A percentile compares a stretch with the other conserved stretches of the same genome.
phyloP scores from a whole-genome alignment of 2,113 vertebrate species.

The Tragelaphus imberbis region DNA sequence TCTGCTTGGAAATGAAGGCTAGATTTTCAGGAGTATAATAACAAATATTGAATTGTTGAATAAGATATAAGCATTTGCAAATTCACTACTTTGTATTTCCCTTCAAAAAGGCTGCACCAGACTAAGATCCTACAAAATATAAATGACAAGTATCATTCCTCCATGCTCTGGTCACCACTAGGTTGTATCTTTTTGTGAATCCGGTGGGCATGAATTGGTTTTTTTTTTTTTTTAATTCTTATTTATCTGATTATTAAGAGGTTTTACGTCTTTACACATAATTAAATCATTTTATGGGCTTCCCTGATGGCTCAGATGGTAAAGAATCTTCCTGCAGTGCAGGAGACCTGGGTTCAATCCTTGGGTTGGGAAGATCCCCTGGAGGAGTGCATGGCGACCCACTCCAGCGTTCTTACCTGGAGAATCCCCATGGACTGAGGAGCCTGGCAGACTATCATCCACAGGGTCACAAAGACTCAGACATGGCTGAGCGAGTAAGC shows the following conservation, averaged over 20 bases:
- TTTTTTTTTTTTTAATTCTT: not conserved
- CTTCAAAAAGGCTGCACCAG: not conserved
- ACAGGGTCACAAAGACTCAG: not conserved
- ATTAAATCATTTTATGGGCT: not conserved
- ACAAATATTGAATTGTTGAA: not conserved
- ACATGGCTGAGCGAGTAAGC: rapidly evolving
- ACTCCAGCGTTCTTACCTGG: not conserved
- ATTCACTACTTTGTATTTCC: not conserved
- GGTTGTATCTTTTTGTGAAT: not conserved
- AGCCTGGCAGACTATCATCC: not conserved
- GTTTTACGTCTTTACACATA: not conserved
- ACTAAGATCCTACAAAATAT: rapidly evolving
- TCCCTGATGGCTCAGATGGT: not conserved
- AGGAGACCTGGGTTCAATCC: not conserved
- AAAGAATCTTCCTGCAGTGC: rapidly evolving
- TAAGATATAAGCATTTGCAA: not conserved
- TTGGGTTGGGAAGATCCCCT: not conserved
- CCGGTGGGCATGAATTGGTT: not conserved
- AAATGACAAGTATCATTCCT: not conserved
- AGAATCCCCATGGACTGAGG: not conserved
- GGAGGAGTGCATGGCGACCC: rapidly evolving
- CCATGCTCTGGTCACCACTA: not conserved
- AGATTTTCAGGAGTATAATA: not conserved
- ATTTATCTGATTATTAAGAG: not conserved
- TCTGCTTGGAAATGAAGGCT: not conserved